Evolutionary conservation across 1,140 invertebrate genomes (phyloP).

Genomic region (Drosophila kepulauana): DNA sequence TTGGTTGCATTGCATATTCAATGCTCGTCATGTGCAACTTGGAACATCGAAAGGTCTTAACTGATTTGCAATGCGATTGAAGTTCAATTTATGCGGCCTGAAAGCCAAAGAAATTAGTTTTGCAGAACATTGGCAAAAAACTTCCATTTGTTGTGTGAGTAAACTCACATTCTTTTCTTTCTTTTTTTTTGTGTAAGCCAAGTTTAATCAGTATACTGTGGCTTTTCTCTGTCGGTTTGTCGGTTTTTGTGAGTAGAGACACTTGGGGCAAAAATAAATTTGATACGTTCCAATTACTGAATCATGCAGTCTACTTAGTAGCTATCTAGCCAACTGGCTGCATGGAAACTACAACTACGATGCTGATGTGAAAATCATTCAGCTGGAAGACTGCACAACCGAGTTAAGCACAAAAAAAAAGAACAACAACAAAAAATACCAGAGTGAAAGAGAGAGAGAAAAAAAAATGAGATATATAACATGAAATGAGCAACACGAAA

Average conservation of each 20-base stretch:
- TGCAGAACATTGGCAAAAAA: neutral
- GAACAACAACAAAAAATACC: conserved; percentile 9
- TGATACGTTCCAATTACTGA: conserved; percentile 82
- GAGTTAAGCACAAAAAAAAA: conserved; percentile 56
- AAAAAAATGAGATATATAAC: conserved; percentile 16
- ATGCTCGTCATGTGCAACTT: conserved; percentile 27
- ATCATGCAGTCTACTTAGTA: conserved; percentile 74
- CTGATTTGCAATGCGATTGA: conserved; percentile 16
- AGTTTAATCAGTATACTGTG: neutral
- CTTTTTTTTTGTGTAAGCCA: neutral
- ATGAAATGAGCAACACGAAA: conserved; percentile 12
- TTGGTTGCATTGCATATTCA: neutral
- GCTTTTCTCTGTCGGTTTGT: neutral
- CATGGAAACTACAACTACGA: conserved; percentile 24
- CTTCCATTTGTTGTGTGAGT: neutral
- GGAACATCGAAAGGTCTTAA: conserved; percentile 10
- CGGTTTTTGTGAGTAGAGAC: conserved; percentile 12
- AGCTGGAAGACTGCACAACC: conserved; percentile 81
- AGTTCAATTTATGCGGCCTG: conserved; percentile 4
- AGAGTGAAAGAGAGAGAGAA: neutral
- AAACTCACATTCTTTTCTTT: neutral
- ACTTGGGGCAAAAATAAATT: conserved; percentile 73
- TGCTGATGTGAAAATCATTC: conserved; percentile 70
- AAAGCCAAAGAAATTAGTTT: conserved; percentile 6
- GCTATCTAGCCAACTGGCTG: neutral